phyloP scores from a whole-genome alignment of 2,113 vertebrate species.

The Orcinus orca region DNA sequence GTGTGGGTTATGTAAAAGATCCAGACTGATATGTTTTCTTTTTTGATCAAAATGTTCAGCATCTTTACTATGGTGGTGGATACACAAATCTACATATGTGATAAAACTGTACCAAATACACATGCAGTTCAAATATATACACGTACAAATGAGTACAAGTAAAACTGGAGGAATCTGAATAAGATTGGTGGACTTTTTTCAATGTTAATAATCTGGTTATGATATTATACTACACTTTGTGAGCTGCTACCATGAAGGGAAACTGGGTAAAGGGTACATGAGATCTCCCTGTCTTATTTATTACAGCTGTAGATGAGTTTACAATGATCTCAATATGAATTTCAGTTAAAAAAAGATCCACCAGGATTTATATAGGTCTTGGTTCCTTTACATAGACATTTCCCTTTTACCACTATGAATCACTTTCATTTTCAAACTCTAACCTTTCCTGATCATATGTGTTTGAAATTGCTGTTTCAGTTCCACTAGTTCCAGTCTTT shows the following conservation, averaged over 20 bases:
- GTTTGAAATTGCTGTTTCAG: neutral
- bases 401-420: neutral
- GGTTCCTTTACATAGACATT: neutral
- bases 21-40: neutral
- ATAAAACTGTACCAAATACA: neutral
- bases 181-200: neutral
- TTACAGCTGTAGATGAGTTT: neutral
- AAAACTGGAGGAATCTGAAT: neutral
- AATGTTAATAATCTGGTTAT: neutral
- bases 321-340: neutral
- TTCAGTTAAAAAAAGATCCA: neutral
- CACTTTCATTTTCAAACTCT: neutral
- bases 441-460: neutral
- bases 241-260: neutral
- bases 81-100: neutral
- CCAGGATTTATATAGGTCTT: neutral
- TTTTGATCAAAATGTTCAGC: neutral
- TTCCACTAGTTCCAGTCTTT: neutral
- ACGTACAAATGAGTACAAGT: neutral
- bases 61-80: neutral
- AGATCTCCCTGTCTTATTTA: neutral
- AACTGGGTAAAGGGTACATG: neutral
- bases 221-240: neutral
- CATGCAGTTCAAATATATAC: neutral
- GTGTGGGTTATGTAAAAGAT: neutral